Evolutionary conservation across 2,888 invertebrate species (phyloP).

Genomic region (Heteromurus nitidus): DNA sequence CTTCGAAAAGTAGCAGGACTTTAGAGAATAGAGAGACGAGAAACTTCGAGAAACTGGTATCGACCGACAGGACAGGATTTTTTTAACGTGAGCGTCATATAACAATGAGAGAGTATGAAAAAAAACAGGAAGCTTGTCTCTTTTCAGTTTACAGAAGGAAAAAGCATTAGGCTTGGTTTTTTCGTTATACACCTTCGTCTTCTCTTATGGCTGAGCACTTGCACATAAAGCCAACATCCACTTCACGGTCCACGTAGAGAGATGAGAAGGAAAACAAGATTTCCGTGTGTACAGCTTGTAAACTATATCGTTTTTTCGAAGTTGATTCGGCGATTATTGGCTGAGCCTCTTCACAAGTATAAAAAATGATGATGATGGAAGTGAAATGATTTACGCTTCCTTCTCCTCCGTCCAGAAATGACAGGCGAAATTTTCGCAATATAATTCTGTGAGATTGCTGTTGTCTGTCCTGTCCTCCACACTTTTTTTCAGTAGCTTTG

Average conservation of each 20-base stretch:
- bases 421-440: slow-evolving; percentile 7
- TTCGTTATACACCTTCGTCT: slow-evolving; percentile 17
- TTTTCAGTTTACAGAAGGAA: slow-evolving; percentile 2
- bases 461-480: no score
- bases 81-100: background rate
- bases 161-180: slow-evolving; percentile 36
- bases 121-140: slow-evolving; percentile 43
- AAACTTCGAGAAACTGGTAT: slow-evolving; percentile 32
- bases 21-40: background rate
- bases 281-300: no score
- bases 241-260: no score
- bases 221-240: no score
- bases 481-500: no score
- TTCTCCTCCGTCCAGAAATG: slow-evolving; percentile 34
- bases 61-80: slow-evolving; percentile 27
- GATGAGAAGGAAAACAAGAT: no score
- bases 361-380: background rate
- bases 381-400: slow-evolving; percentile 17
- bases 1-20: slow-evolving; percentile 30
- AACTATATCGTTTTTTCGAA: no score
- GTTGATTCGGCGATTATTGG: slow-evolving; percentile 26
- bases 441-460: no score
- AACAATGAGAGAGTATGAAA: no score
- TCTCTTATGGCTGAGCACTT: slow-evolving; percentile 27
- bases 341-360: no score